Conservation (phyloP, 2,113 vertebrate species). For the Larimichthys polyactis region DNA sequence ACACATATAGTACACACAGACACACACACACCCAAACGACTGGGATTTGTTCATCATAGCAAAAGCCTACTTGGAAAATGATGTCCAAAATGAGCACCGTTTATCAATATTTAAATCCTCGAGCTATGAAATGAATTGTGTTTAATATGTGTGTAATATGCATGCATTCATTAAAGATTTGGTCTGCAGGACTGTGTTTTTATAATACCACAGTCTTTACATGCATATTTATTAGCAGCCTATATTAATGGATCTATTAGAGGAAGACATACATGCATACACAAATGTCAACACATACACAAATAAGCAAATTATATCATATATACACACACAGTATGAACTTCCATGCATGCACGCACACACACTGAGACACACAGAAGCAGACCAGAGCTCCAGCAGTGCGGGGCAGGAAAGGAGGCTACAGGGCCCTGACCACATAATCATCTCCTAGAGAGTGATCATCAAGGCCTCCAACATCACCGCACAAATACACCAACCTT, state of each 20-base stretch:
- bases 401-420: slow-evolving; percentile 73
- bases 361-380: slow-evolving; percentile 37
- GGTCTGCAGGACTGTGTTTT: slow-evolving; percentile 17
- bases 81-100: slow-evolving; percentile 33
- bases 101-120: slow-evolving; percentile 48
- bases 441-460: slow-evolving; percentile 82
- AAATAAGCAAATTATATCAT: slow-evolving; percentile 28
- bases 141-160: slow-evolving; percentile 61
- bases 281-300: slow-evolving; percentile 31
- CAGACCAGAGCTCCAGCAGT: slow-evolving; percentile 68
- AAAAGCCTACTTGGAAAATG: slow-evolving; percentile 35
- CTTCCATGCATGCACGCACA: slow-evolving; percentile 26
- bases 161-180: slow-evolving; percentile 32
- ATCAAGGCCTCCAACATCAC: slow-evolving; percentile 79
- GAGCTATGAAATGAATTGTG: slow-evolving; percentile 47
- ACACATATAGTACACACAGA: slow-evolving; percentile 27
- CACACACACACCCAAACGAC: not conserved
- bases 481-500: slow-evolving; percentile 75
- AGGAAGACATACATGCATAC: not conserved
- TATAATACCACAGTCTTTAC: slow-evolving; percentile 16
- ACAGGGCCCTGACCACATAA: slow-evolving; percentile 79
- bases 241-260: slow-evolving; percentile 36
- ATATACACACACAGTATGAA: slow-evolving; percentile 27
- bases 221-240: slow-evolving; percentile 60
- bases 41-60: slow-evolving; percentile 46